Evolutionary conservation across 2,888 invertebrate species (phyloP), one percentile per base, ranked within the genome.

Genomic region (Pardosa pseudoannulata): DNA sequence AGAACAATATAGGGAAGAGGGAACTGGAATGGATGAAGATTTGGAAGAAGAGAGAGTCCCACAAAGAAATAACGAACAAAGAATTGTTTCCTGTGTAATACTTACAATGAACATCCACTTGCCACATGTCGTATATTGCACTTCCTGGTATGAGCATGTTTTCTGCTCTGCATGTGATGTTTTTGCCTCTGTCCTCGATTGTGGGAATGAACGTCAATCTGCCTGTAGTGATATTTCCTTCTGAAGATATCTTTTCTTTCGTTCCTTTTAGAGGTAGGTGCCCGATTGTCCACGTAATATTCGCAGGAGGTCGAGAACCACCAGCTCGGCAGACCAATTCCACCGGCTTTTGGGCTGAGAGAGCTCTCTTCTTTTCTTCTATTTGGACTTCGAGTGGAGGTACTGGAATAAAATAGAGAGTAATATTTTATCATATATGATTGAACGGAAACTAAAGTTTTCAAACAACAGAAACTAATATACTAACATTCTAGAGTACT

Each of bases 241-340:
- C 89, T 1, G 83, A 85, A 0, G 89, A 89, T 50, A 89, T 82
- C 28, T 88, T 87, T 65, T 88, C 90, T 71, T 89, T 88, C 5
- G 89, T 89, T 50, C 86, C 79, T 87, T 94, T 94, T 91, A 96
- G 95, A 90, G 94, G 94, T 89, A 94, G 93, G n/a, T 50, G 50
- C 91, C 96, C 95, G 92, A 96, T 94, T 94, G 94, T 96, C 97
- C 97, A 97, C 0, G 95, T 94, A 88, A 97, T 95, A 90, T 94
- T 94, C 0, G 97, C 96, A 1, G 88, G 83, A 1, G 88, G 88
- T 23, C 88, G 23, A 0, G 88, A 88, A 0, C 88, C 88, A 0
- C 75, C 79, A 0, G 88, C 87, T n/a, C 87, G 31, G 27, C 88
- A 88, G 27, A 85, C 81, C 36, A 88, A 32, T 13, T 88, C 87